Base-by-base conservation (phyloP, 2,113 vertebrate genomes). In the Ctenomys sociabilis region DNA sequence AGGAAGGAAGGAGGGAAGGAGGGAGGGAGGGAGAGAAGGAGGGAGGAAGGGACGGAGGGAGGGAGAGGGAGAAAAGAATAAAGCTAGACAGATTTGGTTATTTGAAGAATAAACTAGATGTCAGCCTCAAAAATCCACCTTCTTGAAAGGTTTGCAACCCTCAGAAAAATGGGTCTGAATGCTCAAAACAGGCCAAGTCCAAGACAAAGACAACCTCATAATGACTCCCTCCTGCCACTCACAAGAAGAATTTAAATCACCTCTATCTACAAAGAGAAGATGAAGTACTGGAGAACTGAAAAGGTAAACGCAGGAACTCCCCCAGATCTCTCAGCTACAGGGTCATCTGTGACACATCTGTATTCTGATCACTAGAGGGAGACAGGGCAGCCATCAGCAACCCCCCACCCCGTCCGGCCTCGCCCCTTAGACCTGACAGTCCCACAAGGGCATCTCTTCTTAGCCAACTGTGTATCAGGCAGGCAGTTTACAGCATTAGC, bases 321-420 rank as follows among this genome's bases (percentile, higher is more conserved):
- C 57, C 11, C 4, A 43, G 59, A 37, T 17, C 32, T 64, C 61
- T 78, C 52, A 45, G 83, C 22, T 57, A 57, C 87, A 57, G 43
- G 52, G 43, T 43, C 13, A 3, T 5, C 22, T 9, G n/a, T 52
- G 68, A 91, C 8, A 43, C 7, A 13, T n/a, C 52, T 16, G n/a
- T 3, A 11, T 37, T 57, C 32, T 37, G 7, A 45, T 35, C 82
- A 52, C 75, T 37, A 0, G 52, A 73, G 61, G 61, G 35, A 92
- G 37, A n/a, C 1, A 32, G 6, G 40, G 13, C 30, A 26, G 10
- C n/a, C 37, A 0, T 6, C 0, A 40, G 52, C 14, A 1, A 32
- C 68, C 59, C 28, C 10, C 9, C 5, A 5, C 2, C 17, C 54
- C 52, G n/a, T n/a, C n/a, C n/a, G n/a, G n/a, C 52, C 52, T 7